Evolutionary conservation across 2,888 invertebrate species (phyloP).

Genomic region (Chymomyza amoena): DNA sequence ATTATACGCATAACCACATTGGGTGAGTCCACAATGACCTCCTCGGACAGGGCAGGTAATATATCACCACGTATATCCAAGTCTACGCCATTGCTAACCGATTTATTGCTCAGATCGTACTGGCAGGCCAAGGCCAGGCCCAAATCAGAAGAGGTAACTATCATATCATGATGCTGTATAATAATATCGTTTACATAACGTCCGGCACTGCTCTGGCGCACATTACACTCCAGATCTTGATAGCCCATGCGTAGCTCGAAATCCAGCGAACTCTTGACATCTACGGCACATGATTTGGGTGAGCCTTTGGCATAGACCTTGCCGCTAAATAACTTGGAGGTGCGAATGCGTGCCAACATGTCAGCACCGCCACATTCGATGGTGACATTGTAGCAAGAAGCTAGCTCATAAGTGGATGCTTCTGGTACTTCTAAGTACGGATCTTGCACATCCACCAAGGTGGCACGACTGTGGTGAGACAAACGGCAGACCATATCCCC

Average conservation of each 20-base stretch:
- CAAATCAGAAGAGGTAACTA: slow-evolving; percentile 94
- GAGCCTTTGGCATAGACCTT: slow-evolving; percentile 86
- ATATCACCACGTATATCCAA: slow-evolving; percentile 92
- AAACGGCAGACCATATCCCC: slow-evolving; percentile 80
- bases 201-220: slow-evolving; percentile 91
- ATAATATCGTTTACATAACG: slow-evolving; percentile 93
- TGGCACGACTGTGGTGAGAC: slow-evolving; percentile 93
- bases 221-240: slow-evolving; percentile 95
- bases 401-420: slow-evolving; percentile 93
- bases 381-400: slow-evolving; percentile 96
- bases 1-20: slow-evolving; percentile 97
- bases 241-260: slow-evolving; percentile 95
- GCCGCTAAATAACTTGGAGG: slow-evolving; percentile 88
- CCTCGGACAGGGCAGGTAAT: slow-evolving; percentile 89
- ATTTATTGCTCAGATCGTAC: slow-evolving; percentile 95
- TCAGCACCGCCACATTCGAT: slow-evolving; percentile 95
- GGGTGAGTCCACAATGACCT: slow-evolving; percentile 95
- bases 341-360: slow-evolving; percentile 95
- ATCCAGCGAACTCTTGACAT: slow-evolving; percentile 91
- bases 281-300: slow-evolving; percentile 94
- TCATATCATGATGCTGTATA: slow-evolving; percentile 96
- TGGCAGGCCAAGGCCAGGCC: slow-evolving; percentile 95
- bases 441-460: slow-evolving; percentile 92
- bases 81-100: slow-evolving; percentile 93
- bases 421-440: slow-evolving; percentile 94